These are phyloP conservation scores for Falcaria lacertinaria DNA, from an alignment of 2,888 invertebrate species.

Conservation along the genomic window DNA sequence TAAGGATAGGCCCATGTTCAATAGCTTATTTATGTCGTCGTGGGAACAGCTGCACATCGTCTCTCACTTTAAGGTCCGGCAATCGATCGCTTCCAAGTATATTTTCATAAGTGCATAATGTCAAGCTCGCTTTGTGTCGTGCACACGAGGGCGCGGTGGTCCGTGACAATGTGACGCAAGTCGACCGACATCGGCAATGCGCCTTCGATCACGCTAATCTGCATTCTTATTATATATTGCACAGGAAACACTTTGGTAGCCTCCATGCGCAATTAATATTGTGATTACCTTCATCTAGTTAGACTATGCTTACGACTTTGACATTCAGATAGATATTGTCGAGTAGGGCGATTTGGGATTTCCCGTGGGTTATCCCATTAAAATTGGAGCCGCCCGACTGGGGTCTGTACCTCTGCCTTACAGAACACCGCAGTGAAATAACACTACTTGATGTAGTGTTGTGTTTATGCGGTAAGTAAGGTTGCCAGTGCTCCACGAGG, in stretches of 20 bases:
- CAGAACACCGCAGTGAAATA: too few species aligned
- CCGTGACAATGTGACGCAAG: constrained; percentile 39
- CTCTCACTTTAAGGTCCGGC: constrained; percentile 31
- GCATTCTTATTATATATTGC: constrained; percentile 32
- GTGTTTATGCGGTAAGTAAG: too few species aligned
- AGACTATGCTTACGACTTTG: too few species aligned
- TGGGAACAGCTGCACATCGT: constrained; percentile 4
- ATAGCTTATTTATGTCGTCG: not conserved
- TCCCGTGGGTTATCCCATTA: too few species aligned
- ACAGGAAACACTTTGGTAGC: not conserved
- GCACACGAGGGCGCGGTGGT: constrained; percentile 21
- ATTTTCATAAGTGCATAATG: constrained; percentile 39
- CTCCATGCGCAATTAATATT: not conserved
- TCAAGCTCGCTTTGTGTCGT: constrained; percentile 26
- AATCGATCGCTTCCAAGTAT: constrained; percentile 29
- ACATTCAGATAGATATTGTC: too few species aligned
- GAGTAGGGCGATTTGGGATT: too few species aligned
- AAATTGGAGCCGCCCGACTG: too few species aligned
- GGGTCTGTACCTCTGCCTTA: too few species aligned
- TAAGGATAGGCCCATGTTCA: too few species aligned
- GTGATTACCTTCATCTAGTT: too few species aligned
- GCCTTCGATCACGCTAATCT: constrained; percentile 56
- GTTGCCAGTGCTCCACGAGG: too few species aligned
- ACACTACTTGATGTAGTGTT: too few species aligned
- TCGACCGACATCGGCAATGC: constrained; percentile 57